A percentile compares a stretch with the other conserved stretches of the same genome.
phyloP scores from a whole-genome alignment of 1,140 invertebrate species.

The Listronotus oregonensis region DNA sequence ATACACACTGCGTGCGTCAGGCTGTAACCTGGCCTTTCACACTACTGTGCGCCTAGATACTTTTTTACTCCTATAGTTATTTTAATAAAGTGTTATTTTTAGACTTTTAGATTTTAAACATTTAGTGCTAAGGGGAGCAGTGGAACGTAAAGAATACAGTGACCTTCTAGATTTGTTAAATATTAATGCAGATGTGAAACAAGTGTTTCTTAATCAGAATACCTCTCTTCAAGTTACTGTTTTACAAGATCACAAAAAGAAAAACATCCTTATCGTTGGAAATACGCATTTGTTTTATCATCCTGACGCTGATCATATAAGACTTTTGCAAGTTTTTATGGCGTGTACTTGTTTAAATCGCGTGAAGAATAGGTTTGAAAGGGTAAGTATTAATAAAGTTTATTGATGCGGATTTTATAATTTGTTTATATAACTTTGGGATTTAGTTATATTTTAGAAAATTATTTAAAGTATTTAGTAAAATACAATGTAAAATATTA shows the following conservation, averaged over 20 bases:
- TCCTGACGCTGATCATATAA: constrained; percentile 84
- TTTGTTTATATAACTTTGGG: too few relatives aligned
- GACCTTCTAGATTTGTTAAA: constrained; percentile 66
- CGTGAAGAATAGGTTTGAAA: constrained; percentile 56
- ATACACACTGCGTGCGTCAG: too few relatives aligned
- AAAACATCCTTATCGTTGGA: constrained; percentile 71
- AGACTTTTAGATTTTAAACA: constrained; percentile 25
- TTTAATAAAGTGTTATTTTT: background rate
- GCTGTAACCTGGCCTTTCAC: too few relatives aligned
- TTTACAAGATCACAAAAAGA: constrained; percentile 64
- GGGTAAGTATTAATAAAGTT: constrained; percentile 11
- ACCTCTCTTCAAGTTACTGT: constrained; percentile 67
- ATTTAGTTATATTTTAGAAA: too few relatives aligned
- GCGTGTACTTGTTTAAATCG: constrained; percentile 63
- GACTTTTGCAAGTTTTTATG: constrained; percentile 77
- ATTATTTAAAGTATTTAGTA: too few relatives aligned
- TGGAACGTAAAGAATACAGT: constrained; percentile 58
- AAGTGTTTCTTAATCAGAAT: constrained; percentile 66
- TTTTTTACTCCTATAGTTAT: too few relatives aligned
- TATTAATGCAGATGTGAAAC: constrained; percentile 63
- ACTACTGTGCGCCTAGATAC: too few relatives aligned
- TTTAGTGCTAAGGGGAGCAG: constrained; percentile 15
- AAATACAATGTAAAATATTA: too few relatives aligned
- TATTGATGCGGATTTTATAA: too few relatives aligned
- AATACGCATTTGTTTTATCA: constrained; percentile 95